Evolutionary conservation across 2,113 vertebrate genomes (phyloP).

Genomic region (Phaetusa simplex): DNA sequence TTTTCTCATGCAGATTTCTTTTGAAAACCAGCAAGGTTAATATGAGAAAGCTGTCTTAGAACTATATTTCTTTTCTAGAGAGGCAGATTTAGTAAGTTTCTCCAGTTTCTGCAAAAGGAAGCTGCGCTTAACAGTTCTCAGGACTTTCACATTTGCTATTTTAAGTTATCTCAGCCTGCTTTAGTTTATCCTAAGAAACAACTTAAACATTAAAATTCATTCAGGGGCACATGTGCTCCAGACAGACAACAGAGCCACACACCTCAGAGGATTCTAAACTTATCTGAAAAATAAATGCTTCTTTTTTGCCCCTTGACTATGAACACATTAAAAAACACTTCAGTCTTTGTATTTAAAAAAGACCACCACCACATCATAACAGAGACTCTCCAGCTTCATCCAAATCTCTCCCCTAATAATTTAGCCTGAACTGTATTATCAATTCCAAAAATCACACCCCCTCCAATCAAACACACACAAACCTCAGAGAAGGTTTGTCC

Average conservation of each 20-base stretch:
- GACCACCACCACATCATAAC: fast-evolving
- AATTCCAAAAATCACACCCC: not conserved
- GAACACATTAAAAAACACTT: not conserved
- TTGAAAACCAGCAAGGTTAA: not conserved
- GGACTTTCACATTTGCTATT: not conserved
- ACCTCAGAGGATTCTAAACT: not conserved
- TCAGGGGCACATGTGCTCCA: not conserved
- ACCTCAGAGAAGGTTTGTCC: not conserved
- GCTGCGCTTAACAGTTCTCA: not conserved
- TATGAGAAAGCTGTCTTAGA: not conserved
- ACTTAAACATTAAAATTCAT: not conserved
- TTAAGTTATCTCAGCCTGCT: not conserved
- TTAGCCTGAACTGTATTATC: not conserved
- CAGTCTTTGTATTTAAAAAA: not conserved
- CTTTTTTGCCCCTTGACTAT: not conserved
- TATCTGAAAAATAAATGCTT: not conserved
- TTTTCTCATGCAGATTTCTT: not conserved
- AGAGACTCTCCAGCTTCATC: not conserved
- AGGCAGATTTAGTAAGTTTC: not conserved
- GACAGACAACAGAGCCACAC: not conserved
- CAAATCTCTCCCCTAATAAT: not conserved
- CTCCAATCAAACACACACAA: not conserved
- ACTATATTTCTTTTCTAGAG: not conserved
- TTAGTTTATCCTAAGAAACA: not conserved
- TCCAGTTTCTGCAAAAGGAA: not conserved